These are phyloP conservation scores for Rhinella marina DNA, from an alignment of 2,797 vertebrate species.

Conservation along the genomic window DNA sequence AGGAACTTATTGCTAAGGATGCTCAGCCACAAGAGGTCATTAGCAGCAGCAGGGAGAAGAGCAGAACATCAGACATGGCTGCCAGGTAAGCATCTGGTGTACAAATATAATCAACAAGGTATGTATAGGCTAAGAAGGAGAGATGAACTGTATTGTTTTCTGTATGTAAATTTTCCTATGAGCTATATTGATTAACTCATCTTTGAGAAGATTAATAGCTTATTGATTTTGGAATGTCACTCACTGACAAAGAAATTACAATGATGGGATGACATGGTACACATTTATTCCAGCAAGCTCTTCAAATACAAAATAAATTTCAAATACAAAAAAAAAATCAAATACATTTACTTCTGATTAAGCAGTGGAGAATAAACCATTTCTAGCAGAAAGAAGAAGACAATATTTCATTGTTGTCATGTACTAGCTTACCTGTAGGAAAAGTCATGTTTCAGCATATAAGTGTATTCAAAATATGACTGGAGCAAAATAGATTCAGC, in stretches of 20 bases:
- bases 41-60: too few relatives aligned
- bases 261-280: not conserved
- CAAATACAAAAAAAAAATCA: not conserved
- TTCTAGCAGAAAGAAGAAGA: not conserved
- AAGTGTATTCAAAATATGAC: constrained; percentile 41
- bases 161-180: constrained; percentile 26
- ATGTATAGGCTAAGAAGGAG: not conserved
- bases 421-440: not conserved
- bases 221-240: constrained; percentile 47
- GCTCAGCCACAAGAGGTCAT: not conserved
- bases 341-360: constrained; percentile 13
- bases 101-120: too few relatives aligned
- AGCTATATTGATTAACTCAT: constrained; percentile 28
- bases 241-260: constrained; percentile 34
- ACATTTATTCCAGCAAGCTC: not conserved
- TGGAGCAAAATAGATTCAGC: constrained; percentile 44
- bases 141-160: not conserved
- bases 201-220: constrained; percentile 45
- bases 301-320: not conserved
- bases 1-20: too few relatives aligned
- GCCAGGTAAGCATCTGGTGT: too few relatives aligned
- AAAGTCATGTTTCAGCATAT: constrained; percentile 30
- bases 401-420: constrained; percentile 21
- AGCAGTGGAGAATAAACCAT: not conserved
- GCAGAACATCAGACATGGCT: not conserved